These are phyloP conservation scores for Neocrepidodera transversa DNA, from an alignment of 2,888 invertebrate species.

Conservation along the genomic window DNA sequence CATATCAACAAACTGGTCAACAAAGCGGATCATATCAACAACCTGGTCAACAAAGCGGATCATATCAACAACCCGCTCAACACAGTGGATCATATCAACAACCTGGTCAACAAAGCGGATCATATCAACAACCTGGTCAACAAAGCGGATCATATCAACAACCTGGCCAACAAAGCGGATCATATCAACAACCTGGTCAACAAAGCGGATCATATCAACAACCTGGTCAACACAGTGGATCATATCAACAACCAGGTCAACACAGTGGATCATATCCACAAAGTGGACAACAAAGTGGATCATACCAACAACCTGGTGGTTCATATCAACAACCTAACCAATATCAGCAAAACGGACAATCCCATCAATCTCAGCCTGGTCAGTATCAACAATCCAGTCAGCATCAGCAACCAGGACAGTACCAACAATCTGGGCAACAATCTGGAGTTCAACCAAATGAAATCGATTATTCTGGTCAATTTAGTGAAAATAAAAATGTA, in stretches of 20 bases:
- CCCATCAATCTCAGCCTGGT: conserved; percentile 5
- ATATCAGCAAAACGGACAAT: background rate
- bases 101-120: conserved; percentile 11
- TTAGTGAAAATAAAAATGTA: conserved; percentile 38
- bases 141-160: conserved; percentile 9
- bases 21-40: conserved; percentile 23
- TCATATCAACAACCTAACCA: conserved; percentile 3
- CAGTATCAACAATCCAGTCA: conserved; percentile 32
- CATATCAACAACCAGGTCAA: background rate
- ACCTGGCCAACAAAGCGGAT: background rate
- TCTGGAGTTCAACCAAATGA: conserved; percentile 30
- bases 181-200: background rate
- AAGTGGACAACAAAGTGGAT: conserved; percentile 1
- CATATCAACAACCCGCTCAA: background rate
- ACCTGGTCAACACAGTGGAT: background rate
- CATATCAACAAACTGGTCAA: conserved; percentile 14
- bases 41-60: conserved; percentile 1
- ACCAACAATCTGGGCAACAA: conserved; percentile 21
- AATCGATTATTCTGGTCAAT: conserved; percentile 41
- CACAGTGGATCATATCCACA: conserved; percentile 10
- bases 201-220: conserved; percentile 9
- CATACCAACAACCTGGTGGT: conserved; percentile 6
- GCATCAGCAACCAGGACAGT: conserved; percentile 12
- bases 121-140: conserved; percentile 4
- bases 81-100: conserved; percentile 12